Evolutionary conservation across 1,140 invertebrate genomes (phyloP).

Genomic region (Drosophila obscura): DNA sequence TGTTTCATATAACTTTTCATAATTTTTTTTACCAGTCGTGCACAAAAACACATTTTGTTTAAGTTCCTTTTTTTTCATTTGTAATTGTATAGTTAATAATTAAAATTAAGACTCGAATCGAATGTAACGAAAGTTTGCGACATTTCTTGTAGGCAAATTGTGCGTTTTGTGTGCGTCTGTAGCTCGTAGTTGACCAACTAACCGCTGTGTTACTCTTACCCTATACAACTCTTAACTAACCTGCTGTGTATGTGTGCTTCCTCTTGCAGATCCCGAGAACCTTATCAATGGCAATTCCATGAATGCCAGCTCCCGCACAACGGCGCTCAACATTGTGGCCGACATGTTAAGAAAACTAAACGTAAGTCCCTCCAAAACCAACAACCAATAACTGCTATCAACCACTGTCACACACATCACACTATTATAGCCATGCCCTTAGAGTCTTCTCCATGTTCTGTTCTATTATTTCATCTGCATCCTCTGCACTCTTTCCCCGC

Average conservation of each 20-base stretch:
- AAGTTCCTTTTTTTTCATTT: constrained; percentile 23
- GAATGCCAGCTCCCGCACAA: constrained; percentile 93
- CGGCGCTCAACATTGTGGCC: constrained; percentile 96
- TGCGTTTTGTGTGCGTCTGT: constrained; percentile 58
- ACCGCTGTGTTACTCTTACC: constrained; percentile 21
- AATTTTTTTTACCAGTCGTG: constrained; percentile 33
- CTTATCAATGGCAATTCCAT: constrained; percentile 89
- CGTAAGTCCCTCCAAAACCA: constrained; percentile 86
- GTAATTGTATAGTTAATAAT: constrained; percentile 45
- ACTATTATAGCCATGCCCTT: constrained; percentile 18
- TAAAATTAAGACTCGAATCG: constrained; percentile 40
- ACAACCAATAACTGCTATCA: constrained; percentile 2
- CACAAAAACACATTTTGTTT: constrained; percentile 37
- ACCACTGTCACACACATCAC: no score
- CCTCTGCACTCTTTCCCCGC: constrained; percentile 3
- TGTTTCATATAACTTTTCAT: not conserved
- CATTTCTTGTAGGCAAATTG: constrained; percentile 67
- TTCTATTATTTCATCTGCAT: constrained; percentile 11
- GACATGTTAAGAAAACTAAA: constrained; percentile 96
- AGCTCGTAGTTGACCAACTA: constrained; percentile 31
- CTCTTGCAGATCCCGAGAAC: constrained; percentile 85
- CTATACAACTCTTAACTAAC: constrained; percentile 45
- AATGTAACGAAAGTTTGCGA: constrained; percentile 51
- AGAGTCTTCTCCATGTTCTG: not conserved
- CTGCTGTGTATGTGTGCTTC: constrained; percentile 67